Percentiles rank a stretch among this genome's conserved stretches.
phyloP scores from a whole-genome alignment of 1,140 invertebrate genomes.

The Listronotus oregonensis region DNA sequence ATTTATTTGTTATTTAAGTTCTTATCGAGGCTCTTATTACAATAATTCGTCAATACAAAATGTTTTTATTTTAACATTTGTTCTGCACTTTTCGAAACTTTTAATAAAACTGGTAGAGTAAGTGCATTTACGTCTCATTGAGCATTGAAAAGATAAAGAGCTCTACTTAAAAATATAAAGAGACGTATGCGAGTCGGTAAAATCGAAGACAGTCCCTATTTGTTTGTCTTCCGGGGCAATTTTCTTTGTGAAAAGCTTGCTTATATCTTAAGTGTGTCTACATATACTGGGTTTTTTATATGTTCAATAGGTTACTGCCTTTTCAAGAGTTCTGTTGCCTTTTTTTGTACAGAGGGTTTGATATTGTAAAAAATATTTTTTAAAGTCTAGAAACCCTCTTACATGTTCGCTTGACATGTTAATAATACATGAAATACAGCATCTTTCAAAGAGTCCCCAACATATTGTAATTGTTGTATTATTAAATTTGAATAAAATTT shows the following conservation, averaged over 20 bases:
- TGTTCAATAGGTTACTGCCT: neutral
- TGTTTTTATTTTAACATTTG: neutral
- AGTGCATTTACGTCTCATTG: slow-evolving; percentile 15
- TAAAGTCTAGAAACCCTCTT: too few relatives aligned
- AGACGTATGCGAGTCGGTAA: slow-evolving; percentile 18
- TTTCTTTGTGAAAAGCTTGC: slow-evolving; percentile 2
- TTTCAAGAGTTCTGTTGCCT: too few relatives aligned
- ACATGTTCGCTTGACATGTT: too few relatives aligned
- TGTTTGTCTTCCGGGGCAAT: slow-evolving; percentile 25
- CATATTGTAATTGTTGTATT: too few relatives aligned
- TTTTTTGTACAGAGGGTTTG: too few relatives aligned
- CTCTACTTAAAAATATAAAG: slow-evolving; percentile 17
- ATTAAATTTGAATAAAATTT: too few relatives aligned
- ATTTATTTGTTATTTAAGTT: too few relatives aligned
- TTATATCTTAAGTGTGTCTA: neutral
- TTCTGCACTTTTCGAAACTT: neutral
- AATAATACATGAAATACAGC: too few relatives aligned
- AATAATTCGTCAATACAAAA: neutral
- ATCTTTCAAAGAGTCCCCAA: too few relatives aligned
- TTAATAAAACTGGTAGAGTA: neutral
- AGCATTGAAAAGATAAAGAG: slow-evolving; percentile 23
- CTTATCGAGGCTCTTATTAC: too few relatives aligned
- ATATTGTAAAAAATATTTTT: too few relatives aligned
- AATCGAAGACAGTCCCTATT: slow-evolving; percentile 19
- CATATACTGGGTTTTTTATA: neutral